A percentile compares a stretch with the other conserved stretches of the same genome.
phyloP scores from a whole-genome alignment of 2,113 vertebrate species.

The Falco punctatus region DNA sequence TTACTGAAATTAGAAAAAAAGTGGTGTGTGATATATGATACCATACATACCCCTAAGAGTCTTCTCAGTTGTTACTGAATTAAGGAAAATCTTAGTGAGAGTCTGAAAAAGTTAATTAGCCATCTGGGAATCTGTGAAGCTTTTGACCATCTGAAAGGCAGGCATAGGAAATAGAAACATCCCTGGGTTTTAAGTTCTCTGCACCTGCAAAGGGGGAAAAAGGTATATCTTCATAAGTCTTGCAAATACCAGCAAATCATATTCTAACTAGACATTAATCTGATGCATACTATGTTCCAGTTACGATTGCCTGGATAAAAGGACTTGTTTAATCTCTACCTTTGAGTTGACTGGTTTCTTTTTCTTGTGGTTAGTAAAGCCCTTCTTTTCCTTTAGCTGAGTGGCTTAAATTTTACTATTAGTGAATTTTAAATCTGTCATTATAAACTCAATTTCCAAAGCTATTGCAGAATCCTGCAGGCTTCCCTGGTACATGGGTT shows the following conservation, averaged over 20 bases:
- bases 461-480: neutral
- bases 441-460: neutral
- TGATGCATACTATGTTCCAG: neutral
- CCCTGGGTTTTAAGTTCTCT: neutral
- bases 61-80: neutral
- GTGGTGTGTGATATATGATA: neutral
- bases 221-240: neutral
- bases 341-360: neutral
- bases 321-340: neutral
- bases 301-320: neutral
- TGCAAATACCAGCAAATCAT: neutral
- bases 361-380: neutral
- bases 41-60: neutral
- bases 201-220: fast-evolving
- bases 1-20: neutral
- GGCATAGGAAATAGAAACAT: neutral
- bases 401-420: neutral
- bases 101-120: neutral
- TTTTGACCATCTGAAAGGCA: neutral
- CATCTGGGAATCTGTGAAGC: neutral
- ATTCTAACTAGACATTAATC: neutral
- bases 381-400: neutral
- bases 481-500: fast-evolving
- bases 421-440: neutral
- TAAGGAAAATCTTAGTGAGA: neutral